A percentile compares a stretch with the other conserved stretches of the same genome.
phyloP scores from a whole-genome alignment of 2,113 vertebrate genomes.

The Panurus biarmicus region DNA sequence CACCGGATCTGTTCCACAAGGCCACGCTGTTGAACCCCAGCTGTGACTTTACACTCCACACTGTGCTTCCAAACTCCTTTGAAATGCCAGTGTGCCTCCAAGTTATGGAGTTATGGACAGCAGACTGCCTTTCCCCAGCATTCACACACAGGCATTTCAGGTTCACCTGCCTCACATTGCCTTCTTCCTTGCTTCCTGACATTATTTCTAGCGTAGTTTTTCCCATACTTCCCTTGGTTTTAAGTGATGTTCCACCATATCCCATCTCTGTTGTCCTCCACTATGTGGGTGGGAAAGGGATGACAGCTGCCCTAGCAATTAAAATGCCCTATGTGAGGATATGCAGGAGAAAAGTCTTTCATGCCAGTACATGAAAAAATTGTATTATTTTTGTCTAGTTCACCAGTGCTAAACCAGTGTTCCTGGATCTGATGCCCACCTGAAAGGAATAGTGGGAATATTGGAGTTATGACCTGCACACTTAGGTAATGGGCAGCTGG shows the following conservation, averaged over 20 bases:
- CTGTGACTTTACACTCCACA: background rate
- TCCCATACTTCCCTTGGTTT: background rate
- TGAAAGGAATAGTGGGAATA: background rate
- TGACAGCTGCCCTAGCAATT: background rate
- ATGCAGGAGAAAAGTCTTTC: background rate
- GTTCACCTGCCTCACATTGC: fast-evolving
- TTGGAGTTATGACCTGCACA: background rate
- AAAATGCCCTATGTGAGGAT: background rate
- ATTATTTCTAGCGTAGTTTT: background rate
- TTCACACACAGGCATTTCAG: background rate
- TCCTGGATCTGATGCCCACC: background rate
- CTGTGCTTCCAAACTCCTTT: background rate
- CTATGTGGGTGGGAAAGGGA: fast-evolving
- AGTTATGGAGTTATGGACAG: background rate
- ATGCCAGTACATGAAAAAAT: background rate
- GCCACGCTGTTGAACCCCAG: fast-evolving
- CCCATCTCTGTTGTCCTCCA: background rate
- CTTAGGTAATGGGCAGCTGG: background rate
- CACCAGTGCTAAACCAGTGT: background rate
- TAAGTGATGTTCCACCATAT: background rate
- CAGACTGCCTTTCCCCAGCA: background rate
- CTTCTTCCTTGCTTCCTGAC: background rate
- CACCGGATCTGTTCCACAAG: background rate
- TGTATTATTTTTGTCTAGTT: background rate
- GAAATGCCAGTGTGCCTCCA: background rate